Percentiles rank a stretch among this genome's conserved stretches.
Conservation (phyloP, 2,888 invertebrate genomes). For the Pogonocherus hispidulus region DNA sequence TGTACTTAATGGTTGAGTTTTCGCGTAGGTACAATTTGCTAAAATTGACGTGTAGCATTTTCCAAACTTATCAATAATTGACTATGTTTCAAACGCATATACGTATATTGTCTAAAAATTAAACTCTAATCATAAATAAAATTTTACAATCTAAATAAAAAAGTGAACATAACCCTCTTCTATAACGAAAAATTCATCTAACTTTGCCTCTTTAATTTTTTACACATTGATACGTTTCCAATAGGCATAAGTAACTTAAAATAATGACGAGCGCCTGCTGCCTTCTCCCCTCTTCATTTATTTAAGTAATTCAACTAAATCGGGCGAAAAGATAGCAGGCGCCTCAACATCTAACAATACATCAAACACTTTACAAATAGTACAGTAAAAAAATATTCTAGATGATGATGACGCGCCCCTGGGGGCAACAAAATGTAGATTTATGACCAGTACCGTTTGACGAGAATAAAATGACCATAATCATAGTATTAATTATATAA, state of each 20-base stretch:
- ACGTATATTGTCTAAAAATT: constrained; percentile 51
- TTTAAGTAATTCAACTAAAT: constrained; percentile 49
- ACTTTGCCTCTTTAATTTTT: constrained; percentile 50
- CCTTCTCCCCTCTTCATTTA: constrained; percentile 40
- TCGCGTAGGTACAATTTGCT: constrained; percentile 44
- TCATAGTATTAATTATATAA: constrained; percentile 48
- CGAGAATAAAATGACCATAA: constrained; percentile 64
- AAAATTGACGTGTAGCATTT: constrained; percentile 54
- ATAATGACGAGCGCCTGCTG: constrained; percentile 34
- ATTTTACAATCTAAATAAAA: constrained; percentile 45
- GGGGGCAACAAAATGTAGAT: constrained; percentile 52
- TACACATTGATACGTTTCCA: constrained; percentile 53
- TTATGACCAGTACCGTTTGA: constrained; percentile 68
- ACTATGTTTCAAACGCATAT: constrained; percentile 50
- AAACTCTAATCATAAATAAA: constrained; percentile 49
- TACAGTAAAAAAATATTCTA: constrained; percentile 62
- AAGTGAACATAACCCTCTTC: constrained; percentile 42
- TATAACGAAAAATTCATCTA: constrained; percentile 49
- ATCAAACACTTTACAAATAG: constrained; percentile 60
- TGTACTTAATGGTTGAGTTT: constrained; percentile 38
- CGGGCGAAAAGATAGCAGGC: constrained; percentile 29
- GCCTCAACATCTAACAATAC: constrained; percentile 50
- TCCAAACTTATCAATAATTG: constrained; percentile 52
- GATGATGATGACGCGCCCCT: constrained; percentile 55
- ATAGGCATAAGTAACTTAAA: constrained; percentile 48